phyloP scores from a whole-genome alignment of 2,888 invertebrate genomes.

The Zeuzera pyrina region DNA sequence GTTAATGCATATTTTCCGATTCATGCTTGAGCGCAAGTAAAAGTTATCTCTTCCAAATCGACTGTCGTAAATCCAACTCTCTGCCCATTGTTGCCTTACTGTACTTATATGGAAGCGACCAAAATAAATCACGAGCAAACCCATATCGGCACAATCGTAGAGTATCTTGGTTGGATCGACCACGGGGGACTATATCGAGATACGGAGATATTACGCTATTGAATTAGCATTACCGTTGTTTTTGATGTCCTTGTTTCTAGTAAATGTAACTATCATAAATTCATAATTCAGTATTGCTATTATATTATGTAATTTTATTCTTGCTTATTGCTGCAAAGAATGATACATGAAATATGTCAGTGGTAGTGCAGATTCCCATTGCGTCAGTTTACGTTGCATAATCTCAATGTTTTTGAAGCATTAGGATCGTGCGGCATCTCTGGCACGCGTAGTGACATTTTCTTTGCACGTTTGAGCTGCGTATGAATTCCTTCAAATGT shows the following conservation, averaged over 20 bases:
- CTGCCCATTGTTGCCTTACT: conserved; percentile 62
- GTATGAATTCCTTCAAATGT: too few relatives aligned
- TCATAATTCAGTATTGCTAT: conserved; percentile 54
- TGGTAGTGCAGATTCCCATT: too few relatives aligned
- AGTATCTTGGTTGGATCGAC: conserved; percentile 53
- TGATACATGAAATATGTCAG: too few relatives aligned
- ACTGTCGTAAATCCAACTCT: conserved; percentile 62
- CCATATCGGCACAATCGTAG: conserved; percentile 66
- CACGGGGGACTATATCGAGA: conserved; percentile 48
- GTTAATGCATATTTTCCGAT: conserved; percentile 7
- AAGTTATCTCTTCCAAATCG: conserved; percentile 68
- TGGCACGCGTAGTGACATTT: conserved; percentile 30
- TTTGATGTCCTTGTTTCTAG: too few relatives aligned
- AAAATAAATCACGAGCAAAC: conserved; percentile 69
- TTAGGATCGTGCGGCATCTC: conserved; percentile 25
- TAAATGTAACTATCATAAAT: too few relatives aligned
- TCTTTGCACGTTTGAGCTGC: too few relatives aligned
- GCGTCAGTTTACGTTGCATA: conserved; percentile 44
- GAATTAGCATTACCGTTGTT: conserved; percentile 69
- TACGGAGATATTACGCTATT: conserved; percentile 63
- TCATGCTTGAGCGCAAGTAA: conserved; percentile 27
- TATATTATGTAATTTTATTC: too few relatives aligned
- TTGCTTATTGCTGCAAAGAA: too few relatives aligned
- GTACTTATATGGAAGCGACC: conserved; percentile 66
- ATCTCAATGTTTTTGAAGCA: conserved; percentile 40